Base-by-base conservation (phyloP, 2,113 vertebrate species). In the Hemichromis elongatus region DNA sequence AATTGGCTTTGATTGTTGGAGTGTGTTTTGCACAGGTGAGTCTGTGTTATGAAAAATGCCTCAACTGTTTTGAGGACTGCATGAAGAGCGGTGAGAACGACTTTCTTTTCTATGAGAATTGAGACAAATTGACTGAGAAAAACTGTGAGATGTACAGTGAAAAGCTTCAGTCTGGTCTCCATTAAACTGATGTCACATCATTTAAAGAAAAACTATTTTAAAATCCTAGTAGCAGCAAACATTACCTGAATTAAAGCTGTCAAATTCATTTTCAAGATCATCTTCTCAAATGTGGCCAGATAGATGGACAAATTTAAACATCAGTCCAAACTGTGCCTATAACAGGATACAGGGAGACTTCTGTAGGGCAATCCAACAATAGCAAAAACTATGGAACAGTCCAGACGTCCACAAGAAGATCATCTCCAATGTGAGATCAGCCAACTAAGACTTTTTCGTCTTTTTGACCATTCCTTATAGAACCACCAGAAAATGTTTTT, bases 1-100 rank as follows among this genome's bases (percentile, higher is more conserved):
- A 2, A 52, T n/a, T 53, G 1, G 5, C 10, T 59, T 61, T 61
- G 0, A 63, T 63, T 37, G 0, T 63, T 63, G 59, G 0, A 0
- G 2, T 63, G 59, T 63, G 1, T 0, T 63, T 63, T 63, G 33
- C 19, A 37, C 33, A n/a, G 33, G 19, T 37, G 59, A 13, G 10
- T 63, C 10, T 37, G 10, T 35, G 57, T 61, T 11, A 61, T 61
- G 28, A 61, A 11, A 35, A 33, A 61, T 35, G 28, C 28, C 0
- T 33, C 19, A 59, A 33, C 16, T 19, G 56, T 33, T 61, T 61
- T 61, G 28, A 35, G 30, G 37, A 37, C 10, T 21, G 4, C 59
- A 21, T 37, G 0, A 63, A 63, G 30, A 35, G 33, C 6, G 5
- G 57, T 61, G 35, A 61, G 5, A 61, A 35, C 2, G 0, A 61